Conservation (phyloP, 53 echinoderm and acorn worm genomes). For the Paelopatides confundens region DNA sequence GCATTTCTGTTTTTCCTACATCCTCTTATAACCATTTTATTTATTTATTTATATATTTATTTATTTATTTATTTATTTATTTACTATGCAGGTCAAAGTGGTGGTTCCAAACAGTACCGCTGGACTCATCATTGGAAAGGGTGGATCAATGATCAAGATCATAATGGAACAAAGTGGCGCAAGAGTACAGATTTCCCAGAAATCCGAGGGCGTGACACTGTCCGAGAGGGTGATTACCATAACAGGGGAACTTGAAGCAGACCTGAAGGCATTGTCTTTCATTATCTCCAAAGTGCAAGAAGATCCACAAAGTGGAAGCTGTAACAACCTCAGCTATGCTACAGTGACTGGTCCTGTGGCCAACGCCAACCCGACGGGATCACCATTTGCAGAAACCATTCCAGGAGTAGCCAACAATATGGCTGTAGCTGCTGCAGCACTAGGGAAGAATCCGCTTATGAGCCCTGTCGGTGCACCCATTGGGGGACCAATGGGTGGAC, state of each 20-base stretch:
- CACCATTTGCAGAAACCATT: conserved; percentile 91
- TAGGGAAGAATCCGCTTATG: conserved; percentile 49
- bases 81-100: conserved; percentile 84
- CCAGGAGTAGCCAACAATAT: conserved; percentile 82
- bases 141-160: conserved; percentile 93
- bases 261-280: conserved; percentile 95
- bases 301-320: conserved; percentile 99
- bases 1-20: too few relatives aligned
- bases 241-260: conserved; percentile 83
- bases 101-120: conserved; percentile 99
- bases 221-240: conserved; percentile 96
- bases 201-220: conserved; percentile 95
- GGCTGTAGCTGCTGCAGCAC: conserved; percentile 75
- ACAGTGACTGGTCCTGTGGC: conserved; percentile 95
- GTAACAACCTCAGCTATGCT: conserved; percentile 99
- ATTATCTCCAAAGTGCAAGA: conserved; percentile 94
- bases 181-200: conserved; percentile 97
- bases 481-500: conserved; percentile 12
- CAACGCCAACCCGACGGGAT: conserved; percentile 97
- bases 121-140: conserved; percentile 97
- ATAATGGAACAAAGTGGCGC: conserved; percentile 98
- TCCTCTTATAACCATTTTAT: too few relatives aligned
- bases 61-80: neutral
- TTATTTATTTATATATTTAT: too few relatives aligned
- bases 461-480: conserved; percentile 6